These are phyloP conservation scores for Hylomyscus alleni DNA, from an alignment of 2,797 vertebrate genomes.

Conservation along the genomic window DNA sequence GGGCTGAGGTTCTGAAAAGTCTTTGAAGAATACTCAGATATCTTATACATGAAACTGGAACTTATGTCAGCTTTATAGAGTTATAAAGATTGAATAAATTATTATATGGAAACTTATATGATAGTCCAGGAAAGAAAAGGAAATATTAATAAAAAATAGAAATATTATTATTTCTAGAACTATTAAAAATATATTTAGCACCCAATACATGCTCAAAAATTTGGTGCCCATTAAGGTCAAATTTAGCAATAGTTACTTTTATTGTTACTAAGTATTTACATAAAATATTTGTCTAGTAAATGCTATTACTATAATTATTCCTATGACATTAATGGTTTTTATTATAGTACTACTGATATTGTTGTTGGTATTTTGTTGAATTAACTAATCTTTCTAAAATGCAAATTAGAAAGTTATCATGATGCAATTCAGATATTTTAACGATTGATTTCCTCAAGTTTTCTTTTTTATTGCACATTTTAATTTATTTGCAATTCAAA, in stretches of 20 bases:
- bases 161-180: neutral
- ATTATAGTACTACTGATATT: neutral
- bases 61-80: neutral
- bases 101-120: neutral
- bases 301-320: neutral
- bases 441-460: too few species aligned
- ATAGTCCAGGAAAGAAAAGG: neutral
- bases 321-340: neutral
- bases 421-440: too few species aligned
- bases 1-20: neutral
- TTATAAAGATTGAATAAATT: neutral
- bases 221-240: neutral
- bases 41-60: neutral
- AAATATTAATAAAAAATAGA: neutral
- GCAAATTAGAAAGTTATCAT: neutral
- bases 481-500: too few species aligned
- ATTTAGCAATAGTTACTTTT: neutral
- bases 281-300: neutral
- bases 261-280: neutral
- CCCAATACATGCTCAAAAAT: neutral
- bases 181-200: neutral
- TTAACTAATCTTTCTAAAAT: neutral
- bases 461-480: too few species aligned
- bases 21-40: neutral
- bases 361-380: neutral